These are phyloP conservation scores for Nycticorax nycticorax DNA, from an alignment of 2,113 vertebrate genomes.

Conservation along the genomic window DNA sequence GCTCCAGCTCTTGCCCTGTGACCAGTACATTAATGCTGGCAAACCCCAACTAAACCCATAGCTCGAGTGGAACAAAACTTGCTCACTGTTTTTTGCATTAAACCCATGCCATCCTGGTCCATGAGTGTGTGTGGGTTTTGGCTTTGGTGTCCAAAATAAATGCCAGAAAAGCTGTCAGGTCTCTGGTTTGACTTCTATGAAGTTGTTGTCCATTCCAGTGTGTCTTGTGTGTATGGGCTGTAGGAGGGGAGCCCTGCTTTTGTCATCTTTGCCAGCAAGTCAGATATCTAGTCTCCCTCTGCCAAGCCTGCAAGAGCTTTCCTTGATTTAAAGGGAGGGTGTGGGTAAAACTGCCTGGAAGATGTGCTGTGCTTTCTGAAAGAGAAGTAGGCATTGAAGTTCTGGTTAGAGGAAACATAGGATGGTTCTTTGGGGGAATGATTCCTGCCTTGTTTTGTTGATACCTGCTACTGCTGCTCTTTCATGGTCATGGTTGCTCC, in stretches of 20 bases:
- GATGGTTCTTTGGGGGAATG: neutral
- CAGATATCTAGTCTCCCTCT: neutral
- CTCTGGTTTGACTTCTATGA: neutral
- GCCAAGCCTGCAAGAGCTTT: neutral
- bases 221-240: neutral
- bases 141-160: neutral
- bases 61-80: neutral
- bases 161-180: neutral
- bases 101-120: neutral
- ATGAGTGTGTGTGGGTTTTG: accelerated
- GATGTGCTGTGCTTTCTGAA: neutral
- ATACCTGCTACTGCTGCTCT: neutral
- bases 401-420: neutral
- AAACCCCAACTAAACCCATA: neutral
- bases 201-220: neutral
- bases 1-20: neutral
- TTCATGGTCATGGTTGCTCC: neutral
- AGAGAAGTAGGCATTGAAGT: neutral
- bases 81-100: neutral
- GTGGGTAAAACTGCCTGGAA: neutral
- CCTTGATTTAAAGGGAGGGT: neutral
- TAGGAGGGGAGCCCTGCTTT: neutral
- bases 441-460: neutral
- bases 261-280: neutral
- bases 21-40: neutral